phyloP scores from a whole-genome alignment of 1,140 invertebrate genomes.

The Pinna nobilis region DNA sequence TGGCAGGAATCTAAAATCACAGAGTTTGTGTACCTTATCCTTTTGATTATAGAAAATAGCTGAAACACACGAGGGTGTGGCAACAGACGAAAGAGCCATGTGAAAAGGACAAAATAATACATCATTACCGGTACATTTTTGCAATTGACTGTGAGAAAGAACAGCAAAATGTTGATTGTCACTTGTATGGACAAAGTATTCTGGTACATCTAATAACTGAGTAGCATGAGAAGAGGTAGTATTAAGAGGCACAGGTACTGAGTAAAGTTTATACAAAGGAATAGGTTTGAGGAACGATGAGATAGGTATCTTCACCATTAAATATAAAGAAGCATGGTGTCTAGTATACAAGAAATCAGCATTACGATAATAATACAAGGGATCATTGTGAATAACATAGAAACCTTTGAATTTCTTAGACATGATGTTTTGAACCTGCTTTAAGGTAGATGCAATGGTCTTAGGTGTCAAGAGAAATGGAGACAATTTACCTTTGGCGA shows the following conservation, averaged over 20 bases:
- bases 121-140: constrained; percentile 7
- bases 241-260: constrained; percentile 18
- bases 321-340: constrained; percentile 18
- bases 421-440: constrained; percentile 1
- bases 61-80: background rate
- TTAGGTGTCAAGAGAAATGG: background rate
- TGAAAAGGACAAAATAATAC: background rate
- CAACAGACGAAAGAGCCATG: background rate
- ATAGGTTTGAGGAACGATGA: constrained; percentile 6
- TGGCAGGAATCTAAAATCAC: constrained; percentile 18
- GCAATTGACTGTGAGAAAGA: background rate
- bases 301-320: constrained; percentile 27
- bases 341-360: constrained; percentile 24
- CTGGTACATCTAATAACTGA: constrained; percentile 15
- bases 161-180: constrained; percentile 14
- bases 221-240: constrained; percentile 13
- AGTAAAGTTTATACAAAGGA: constrained; percentile 19
- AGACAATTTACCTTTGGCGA: constrained; percentile 5
- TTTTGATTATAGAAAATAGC: constrained; percentile 14
- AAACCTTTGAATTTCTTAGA: background rate
- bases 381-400: constrained; percentile 8
- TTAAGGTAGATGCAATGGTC: background rate
- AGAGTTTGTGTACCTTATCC: background rate
- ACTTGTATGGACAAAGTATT: constrained; percentile 9
- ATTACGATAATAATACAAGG: background rate